Evolutionary conservation across 2,113 vertebrate species (phyloP), one percentile per base, ranked within the genome.

Genomic region (Caloenas nicobarica): DNA sequence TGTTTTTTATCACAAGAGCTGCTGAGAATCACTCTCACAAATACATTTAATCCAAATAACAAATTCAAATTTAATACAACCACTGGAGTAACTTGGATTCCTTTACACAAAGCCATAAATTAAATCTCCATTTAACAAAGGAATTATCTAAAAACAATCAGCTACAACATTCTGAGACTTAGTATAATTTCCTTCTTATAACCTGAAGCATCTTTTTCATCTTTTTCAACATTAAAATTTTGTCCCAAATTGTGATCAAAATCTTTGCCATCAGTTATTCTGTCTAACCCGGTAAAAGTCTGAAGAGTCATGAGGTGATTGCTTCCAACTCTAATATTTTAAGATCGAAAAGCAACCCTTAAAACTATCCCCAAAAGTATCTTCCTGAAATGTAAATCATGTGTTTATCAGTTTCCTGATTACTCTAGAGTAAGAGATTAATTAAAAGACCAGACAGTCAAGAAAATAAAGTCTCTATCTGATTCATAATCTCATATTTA

Each of bases 11-110:
- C 60, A 26, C 13, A 66, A 89, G 16, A 95, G 58, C 50, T 92
- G 33, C 31, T 61, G 28, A 96, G 77, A 96, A 95, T 88, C 51
- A 88, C 44, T 76, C 74, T 89, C 64, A 31, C 42, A 95, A 89
- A 60, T 93, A 80, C 44, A 95, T 61, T 94, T 92, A 96, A 92
- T 58, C 60, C 57, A 80, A 88, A 91, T 69, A 95, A 95, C 54
- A 73, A 91, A 89, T 81, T 95, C 65, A 91, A 22, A 86, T 53
- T 17, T 9, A 94, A 83, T 72, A 82, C 61, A 84, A 86, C 17
- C 69, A 66, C 13, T 95, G 70, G 14, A 78, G 26, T 90, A 96
- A 85, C 36, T 91, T 93, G 61, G 62, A 91, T 90, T 83, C 22
- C 64, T 86, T 90, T 78, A 78, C 33, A 84, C 33, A 13, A 95